Percentiles rank a stretch among this genome's conserved stretches.
phyloP scores from a whole-genome alignment of 2,113 vertebrate species.

The Cavia aperea region DNA sequence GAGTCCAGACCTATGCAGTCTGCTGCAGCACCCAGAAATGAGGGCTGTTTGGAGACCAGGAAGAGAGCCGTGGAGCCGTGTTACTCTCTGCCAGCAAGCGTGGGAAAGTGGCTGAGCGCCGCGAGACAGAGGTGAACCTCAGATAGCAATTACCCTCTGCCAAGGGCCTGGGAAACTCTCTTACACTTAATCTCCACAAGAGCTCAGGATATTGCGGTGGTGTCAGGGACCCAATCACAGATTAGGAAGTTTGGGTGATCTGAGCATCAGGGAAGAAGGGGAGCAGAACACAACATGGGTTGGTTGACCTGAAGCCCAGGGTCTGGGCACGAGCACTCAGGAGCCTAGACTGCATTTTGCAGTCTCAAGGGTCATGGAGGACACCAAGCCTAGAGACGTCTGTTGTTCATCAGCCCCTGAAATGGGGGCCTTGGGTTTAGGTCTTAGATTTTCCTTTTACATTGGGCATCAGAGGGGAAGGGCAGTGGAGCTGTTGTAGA shows the following conservation, averaged over 20 bases:
- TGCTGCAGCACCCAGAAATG: background rate
- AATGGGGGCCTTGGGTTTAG: background rate
- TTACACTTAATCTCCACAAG: background rate
- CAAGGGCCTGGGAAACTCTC: accelerated
- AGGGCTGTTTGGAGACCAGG: background rate
- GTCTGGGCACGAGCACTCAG: background rate
- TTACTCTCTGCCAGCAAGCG: accelerated
- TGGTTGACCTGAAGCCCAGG: background rate
- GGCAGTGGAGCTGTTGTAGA: accelerated
- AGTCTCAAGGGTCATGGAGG: background rate
- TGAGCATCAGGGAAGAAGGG: accelerated
- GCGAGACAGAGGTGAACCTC: too few relatives aligned
- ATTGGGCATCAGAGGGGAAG: background rate
- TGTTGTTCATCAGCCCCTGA: background rate
- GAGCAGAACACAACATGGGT: background rate
- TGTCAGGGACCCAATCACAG: background rate
- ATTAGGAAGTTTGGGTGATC: background rate
- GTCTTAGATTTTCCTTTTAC: background rate
- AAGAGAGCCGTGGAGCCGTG: accelerated
- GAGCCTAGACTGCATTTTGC: background rate
- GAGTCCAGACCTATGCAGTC: background rate
- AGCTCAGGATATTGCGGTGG: accelerated
- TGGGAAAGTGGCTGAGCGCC: accelerated
- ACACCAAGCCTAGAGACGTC: background rate
- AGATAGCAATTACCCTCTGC: background rate